Evolutionary conservation across 1,140 invertebrate genomes (phyloP).

Genomic region (Cotesia glomerata): DNA sequence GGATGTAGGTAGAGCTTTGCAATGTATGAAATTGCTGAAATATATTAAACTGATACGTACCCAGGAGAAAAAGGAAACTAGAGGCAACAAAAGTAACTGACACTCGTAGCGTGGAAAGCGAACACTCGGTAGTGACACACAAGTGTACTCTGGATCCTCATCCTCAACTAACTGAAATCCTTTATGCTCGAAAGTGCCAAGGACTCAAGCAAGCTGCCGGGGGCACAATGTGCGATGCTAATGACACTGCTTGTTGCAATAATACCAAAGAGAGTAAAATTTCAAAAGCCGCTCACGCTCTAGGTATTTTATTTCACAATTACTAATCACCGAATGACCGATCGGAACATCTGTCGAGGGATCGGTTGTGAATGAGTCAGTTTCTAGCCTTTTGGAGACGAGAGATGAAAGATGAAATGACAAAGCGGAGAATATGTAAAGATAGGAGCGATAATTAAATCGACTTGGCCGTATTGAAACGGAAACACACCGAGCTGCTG

Average conservation of each 20-base stretch:
- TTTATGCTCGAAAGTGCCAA: not conserved
- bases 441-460: not conserved
- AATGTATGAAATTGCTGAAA: conserved; percentile 3
- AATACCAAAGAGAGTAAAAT: not conserved
- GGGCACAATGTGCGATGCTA: too few relatives aligned
- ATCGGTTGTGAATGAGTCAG: too few relatives aligned
- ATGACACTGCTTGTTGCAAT: too few relatives aligned
- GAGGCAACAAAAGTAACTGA: conserved; percentile 22
- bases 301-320: too few relatives aligned
- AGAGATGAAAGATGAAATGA: not conserved
- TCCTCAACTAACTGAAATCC: not conserved
- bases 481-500: conserved; percentile 55
- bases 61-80: too few relatives aligned
- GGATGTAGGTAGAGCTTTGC: conserved; percentile 17
- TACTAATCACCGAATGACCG: too few relatives aligned
- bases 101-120: conserved; percentile 19
- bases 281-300: not conserved
- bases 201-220: not conserved
- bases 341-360: too few relatives aligned
- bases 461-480: conserved; percentile 52
- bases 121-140: conserved; percentile 1
- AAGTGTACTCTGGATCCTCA: not conserved
- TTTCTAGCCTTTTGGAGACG: too few relatives aligned
- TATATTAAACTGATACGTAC: conserved; percentile 34
- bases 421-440: not conserved